Conservation (phyloP, 2,888 invertebrate genomes). For the Crepidodera aurea region DNA sequence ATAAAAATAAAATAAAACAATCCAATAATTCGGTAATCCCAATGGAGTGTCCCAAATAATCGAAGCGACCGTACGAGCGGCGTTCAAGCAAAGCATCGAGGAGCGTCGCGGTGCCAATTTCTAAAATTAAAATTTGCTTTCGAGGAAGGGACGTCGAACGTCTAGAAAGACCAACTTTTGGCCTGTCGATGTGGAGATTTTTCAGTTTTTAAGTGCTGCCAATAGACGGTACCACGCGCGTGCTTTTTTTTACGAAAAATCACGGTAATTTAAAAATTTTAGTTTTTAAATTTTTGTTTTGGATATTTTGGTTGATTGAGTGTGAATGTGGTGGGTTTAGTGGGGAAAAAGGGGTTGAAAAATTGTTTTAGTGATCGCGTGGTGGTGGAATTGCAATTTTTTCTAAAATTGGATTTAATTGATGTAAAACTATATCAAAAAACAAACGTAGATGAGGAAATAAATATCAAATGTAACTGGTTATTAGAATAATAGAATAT, state of each 20-base stretch:
- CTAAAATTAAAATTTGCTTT: slow-evolving; percentile 66
- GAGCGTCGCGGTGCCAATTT: slow-evolving; percentile 69
- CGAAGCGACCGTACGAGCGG: slow-evolving; percentile 3
- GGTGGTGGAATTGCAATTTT: background rate
- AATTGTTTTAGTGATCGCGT: background rate
- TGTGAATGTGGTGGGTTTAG: slow-evolving; percentile 7
- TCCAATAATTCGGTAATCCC: background rate
- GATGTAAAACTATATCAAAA: too few relatives aligned
- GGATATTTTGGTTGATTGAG: slow-evolving; percentile 9
- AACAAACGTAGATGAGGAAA: too few relatives aligned
- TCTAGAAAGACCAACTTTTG: slow-evolving; percentile 22
- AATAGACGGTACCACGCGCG: slow-evolving; percentile 47
- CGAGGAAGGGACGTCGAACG: slow-evolving; percentile 58
- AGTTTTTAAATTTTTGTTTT: background rate
- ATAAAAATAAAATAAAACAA: too few relatives aligned
- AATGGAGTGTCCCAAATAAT: slow-evolving; percentile 12
- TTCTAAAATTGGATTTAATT: background rate
- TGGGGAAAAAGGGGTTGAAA: background rate
- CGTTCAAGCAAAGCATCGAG: slow-evolving; percentile 16
- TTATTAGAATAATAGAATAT: too few relatives aligned
- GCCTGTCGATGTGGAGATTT: slow-evolving; percentile 51
- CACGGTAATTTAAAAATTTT: slow-evolving; percentile 22
- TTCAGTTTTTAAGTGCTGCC: slow-evolving; percentile 58
- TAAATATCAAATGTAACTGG: too few relatives aligned
- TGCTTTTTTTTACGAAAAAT: slow-evolving; percentile 4